A percentile compares a stretch with the other conserved stretches of the same genome.
phyloP scores from a whole-genome alignment of 2,797 vertebrate genomes.

The Tragelaphus eurycerus region DNA sequence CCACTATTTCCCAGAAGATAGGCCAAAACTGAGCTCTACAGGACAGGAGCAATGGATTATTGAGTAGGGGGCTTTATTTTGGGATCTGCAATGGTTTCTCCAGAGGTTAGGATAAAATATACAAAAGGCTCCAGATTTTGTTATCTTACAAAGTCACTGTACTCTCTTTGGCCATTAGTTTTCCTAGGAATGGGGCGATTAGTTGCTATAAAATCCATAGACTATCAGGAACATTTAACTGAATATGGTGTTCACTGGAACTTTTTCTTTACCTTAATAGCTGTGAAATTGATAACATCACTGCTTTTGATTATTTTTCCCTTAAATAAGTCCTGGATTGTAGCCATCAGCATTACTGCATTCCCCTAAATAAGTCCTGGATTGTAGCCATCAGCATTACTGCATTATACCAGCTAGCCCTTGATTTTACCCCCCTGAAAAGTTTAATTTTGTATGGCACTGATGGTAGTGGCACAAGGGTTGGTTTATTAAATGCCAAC shows the following conservation, averaged over 20 bases:
- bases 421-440: constrained; percentile 89
- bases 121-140: too few species aligned
- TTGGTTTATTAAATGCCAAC: constrained; percentile 92
- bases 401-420: constrained; percentile 86
- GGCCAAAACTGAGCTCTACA: too few species aligned
- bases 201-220: constrained; percentile 88
- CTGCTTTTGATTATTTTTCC: constrained; percentile 87
- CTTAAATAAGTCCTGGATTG: constrained; percentile 84
- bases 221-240: constrained; percentile 93
- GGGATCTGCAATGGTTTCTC: too few species aligned
- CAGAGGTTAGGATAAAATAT: too few species aligned
- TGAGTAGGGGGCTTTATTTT: too few species aligned
- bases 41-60: too few species aligned
- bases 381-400: constrained; percentile 84
- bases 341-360: constrained; percentile 83
- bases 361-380: constrained; percentile 86
- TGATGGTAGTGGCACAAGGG: constrained; percentile 82
- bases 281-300: constrained; percentile 89
- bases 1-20: too few species aligned
- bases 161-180: constrained; percentile 90
- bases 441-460: constrained; percentile 87
- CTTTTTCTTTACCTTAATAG: constrained; percentile 95
- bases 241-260: constrained; percentile 99
- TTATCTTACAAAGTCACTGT: constrained; percentile 79
- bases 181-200: constrained; percentile 90